Evolutionary conservation across 2,113 vertebrate genomes (phyloP), one percentile per base, ranked within the genome.

Genomic region (Bostrychus sinensis): DNA sequence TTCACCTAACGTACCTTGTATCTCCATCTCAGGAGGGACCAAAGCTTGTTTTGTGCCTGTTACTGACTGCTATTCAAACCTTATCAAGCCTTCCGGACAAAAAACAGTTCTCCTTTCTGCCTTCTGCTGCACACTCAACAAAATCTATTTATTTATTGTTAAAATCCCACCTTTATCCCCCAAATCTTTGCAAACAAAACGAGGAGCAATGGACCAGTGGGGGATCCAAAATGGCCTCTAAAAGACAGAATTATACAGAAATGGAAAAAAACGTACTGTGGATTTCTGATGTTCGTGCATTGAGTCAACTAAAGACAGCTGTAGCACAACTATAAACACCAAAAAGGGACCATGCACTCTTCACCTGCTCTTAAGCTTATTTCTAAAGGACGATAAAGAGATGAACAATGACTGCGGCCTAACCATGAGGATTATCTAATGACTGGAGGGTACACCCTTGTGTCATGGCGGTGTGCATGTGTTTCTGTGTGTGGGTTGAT

Each of bases 11-110:
- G 59, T 69, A 74, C 71, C 74, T 73, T 77, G 58, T 64, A 66
- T 70, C 80, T 81, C 65, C 81, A 78, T 38, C 79, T 80, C 80
- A 78, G 77, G 84, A 87, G 82, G 83, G 86, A 89, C 84, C 88
- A 84, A 87, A 88, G 81, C 82, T 86, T 90, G 48, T 70, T 88
- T 63, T 74, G 77, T 88, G 86, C 84, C 85, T 86, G 84, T 84
- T 82, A 56, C 66, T 69, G 71, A 77, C 66, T 25, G 51, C 48
- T 71, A 57, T 64, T 68, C 53, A 57, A 32, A 70, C 70, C 71
- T 80, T 70, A 66, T 56, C 34, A 14, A 56, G 59, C 69, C 64
- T 48, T 63, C 45, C 46, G 25, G 42, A 70, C 54, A 59, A 45
- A 60, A 54, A 30, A 17, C 59, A 11, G 32, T 62, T 62, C 59